Conservation (phyloP, 2,888 invertebrate species). For the Gonocerus acuteangulatus region DNA sequence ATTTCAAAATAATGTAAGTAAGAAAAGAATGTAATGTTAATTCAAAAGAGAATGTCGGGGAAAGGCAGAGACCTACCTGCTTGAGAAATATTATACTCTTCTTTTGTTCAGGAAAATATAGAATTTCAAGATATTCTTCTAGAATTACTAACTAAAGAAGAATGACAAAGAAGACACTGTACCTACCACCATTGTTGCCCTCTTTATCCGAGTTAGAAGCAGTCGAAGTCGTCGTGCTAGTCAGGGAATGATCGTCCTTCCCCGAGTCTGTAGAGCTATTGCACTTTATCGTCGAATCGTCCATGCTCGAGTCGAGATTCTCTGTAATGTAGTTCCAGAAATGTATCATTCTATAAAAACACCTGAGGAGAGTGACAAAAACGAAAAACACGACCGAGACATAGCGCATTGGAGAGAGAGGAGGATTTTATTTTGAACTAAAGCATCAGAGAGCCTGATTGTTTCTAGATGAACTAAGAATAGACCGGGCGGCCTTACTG, state of each 20-base stretch:
- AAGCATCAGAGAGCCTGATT: constrained; percentile 2
- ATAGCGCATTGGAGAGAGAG: constrained; percentile 6
- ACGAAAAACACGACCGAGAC: neutral
- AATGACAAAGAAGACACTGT: neutral
- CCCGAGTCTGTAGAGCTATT: constrained; percentile 35
- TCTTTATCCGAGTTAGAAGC: constrained; percentile 33
- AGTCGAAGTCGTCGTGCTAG: constrained; percentile 31
- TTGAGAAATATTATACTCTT: too few relatives aligned
- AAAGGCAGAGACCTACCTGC: too few relatives aligned
- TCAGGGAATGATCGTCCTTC: constrained; percentile 34
- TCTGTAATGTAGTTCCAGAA: constrained; percentile 27
- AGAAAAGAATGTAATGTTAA: too few relatives aligned
- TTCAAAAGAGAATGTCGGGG: too few relatives aligned
- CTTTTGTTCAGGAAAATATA: too few relatives aligned
- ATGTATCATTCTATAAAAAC: constrained; percentile 3
- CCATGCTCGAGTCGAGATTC: constrained; percentile 34
- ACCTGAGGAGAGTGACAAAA: neutral
- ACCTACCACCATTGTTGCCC: constrained; percentile 14
- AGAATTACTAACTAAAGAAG: too few relatives aligned
- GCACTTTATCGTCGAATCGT: constrained; percentile 33
- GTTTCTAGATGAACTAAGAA: constrained; percentile 19
- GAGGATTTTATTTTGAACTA: neutral
- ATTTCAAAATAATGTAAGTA: too few relatives aligned
- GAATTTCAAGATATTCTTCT: too few relatives aligned
- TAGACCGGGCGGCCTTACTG: constrained; percentile 11